Evolutionary conservation across 2,888 invertebrate species (phyloP), one percentile per base, ranked within the genome.

Genomic region (Drosophila borborema): DNA sequence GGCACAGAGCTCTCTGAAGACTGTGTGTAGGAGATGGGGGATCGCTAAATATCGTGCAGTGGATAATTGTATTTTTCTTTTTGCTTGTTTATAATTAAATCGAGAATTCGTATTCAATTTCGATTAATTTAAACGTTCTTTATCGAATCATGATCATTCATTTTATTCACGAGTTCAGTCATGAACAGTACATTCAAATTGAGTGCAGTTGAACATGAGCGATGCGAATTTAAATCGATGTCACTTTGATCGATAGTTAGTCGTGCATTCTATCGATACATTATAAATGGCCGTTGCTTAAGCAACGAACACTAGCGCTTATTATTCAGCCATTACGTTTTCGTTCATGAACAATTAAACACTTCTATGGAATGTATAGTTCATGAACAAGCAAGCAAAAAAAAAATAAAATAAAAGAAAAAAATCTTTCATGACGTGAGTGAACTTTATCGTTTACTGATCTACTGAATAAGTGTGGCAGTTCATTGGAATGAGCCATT

Each of bases 11-110:
- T 36, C 34, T 51, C 34, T 51, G 36, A 23, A 12, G 31, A 45
- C 23, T 45, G 46, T 59, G 2, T 43, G 10, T 20, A n/a, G 34
- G 41, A 14, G 9, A 2, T 18, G 8, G 5, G 41, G 55, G 46
- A 36, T 49, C 38, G 49, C 77, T 64, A 73, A 46, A 68, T 48
- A 60, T 64, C 74, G 80, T 79, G 80, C 80, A 56, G 69, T 69
- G 51, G 12, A 12, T 34, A 7, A 7, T 51, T 23, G 5, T 16
- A 16, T 14, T 18, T 40, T 40, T 28, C 10, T 49, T 59, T 14
- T 40, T 38, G 10, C n/a, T n/a, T 49, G 9, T 23, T 40, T 38
- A 8, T 5, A 38, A 38, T 20, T 23, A 2, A 23, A 12, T 12
- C 14, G 12, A 14, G 5, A 38, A 23, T 38, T 54, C 18, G 3